phyloP scores from a whole-genome alignment of 2,797 vertebrate species.

The Trematomus bernacchii region DNA sequence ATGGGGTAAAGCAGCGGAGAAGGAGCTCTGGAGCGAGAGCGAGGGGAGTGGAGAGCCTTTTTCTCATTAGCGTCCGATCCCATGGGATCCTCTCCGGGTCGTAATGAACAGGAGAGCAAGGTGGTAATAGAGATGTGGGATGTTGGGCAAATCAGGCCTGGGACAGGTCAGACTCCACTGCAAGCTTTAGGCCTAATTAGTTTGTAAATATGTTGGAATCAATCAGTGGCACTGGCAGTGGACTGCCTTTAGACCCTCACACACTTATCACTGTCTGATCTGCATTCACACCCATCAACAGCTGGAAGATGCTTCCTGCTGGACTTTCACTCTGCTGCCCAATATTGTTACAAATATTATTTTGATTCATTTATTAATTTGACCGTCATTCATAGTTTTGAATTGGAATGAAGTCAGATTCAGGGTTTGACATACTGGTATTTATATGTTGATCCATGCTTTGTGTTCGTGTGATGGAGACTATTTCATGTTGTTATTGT shows the following conservation, averaged over 20 bases:
- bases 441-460: too few relatives aligned
- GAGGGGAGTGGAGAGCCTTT: slow-evolving; percentile 50
- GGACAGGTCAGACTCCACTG: slow-evolving; percentile 64
- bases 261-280: too few relatives aligned
- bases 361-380: too few relatives aligned
- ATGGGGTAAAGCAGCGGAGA: slow-evolving; percentile 46
- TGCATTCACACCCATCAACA: too few relatives aligned
- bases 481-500: too few relatives aligned
- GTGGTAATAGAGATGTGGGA: slow-evolving; percentile 78
- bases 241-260: not conserved
- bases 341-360: too few relatives aligned
- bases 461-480: too few relatives aligned
- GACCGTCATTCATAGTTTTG: too few relatives aligned
- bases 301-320: too few relatives aligned
- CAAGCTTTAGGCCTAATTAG: slow-evolving; percentile 69
- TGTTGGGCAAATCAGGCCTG: slow-evolving; percentile 69
- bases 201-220: slow-evolving; percentile 70
- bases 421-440: too few relatives aligned
- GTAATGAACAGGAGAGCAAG: slow-evolving; percentile 72
- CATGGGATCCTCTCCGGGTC: slow-evolving; percentile 66
- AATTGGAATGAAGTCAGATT: too few relatives aligned
- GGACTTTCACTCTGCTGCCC: too few relatives aligned
- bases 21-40: slow-evolving; percentile 24
- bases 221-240: slow-evolving; percentile 37
- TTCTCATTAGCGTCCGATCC: slow-evolving; percentile 72